These are phyloP conservation scores for Chrysodeixis includens DNA, from an alignment of 2,888 invertebrate species.

Conservation along the genomic window DNA sequence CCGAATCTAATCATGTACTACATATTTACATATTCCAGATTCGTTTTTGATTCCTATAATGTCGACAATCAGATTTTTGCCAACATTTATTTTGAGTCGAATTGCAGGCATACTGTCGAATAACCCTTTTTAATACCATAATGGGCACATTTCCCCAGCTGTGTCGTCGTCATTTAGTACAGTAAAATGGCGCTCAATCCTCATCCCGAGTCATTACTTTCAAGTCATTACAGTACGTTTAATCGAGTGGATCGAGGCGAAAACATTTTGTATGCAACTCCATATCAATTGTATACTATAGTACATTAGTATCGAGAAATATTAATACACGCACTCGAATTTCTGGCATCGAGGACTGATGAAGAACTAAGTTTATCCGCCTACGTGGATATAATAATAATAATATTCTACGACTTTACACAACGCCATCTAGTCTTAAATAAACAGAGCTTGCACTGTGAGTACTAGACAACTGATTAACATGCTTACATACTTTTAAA, in stretches of 20 bases:
- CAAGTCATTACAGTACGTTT: conserved; percentile 47
- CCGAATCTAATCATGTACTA: too few relatives aligned
- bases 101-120: not conserved
- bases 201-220: conserved; percentile 37
- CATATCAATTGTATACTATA: conserved; percentile 3
- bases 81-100: too few relatives aligned
- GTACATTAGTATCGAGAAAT: conserved; percentile 9
- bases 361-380: not conserved
- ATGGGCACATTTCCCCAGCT: not conserved
- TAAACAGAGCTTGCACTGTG: too few relatives aligned
- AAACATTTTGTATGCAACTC: conserved; percentile 32
- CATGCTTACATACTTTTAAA: too few relatives aligned
- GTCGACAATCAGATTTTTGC: too few relatives aligned
- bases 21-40: too few relatives aligned
- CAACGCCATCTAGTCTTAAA: too few relatives aligned
- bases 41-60: too few relatives aligned
- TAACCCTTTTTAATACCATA: conserved; percentile 8
- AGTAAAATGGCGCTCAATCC: conserved; percentile 18
- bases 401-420: too few relatives aligned
- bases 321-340: not conserved
- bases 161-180: conserved; percentile 10
- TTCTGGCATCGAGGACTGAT: not conserved
- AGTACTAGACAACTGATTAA: too few relatives aligned
- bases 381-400: too few relatives aligned
- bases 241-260: conserved; percentile 55